These are phyloP conservation scores for Eucriotettix oculatus DNA, from an alignment of 2,888 invertebrate genomes.

Conservation along the genomic window DNA sequence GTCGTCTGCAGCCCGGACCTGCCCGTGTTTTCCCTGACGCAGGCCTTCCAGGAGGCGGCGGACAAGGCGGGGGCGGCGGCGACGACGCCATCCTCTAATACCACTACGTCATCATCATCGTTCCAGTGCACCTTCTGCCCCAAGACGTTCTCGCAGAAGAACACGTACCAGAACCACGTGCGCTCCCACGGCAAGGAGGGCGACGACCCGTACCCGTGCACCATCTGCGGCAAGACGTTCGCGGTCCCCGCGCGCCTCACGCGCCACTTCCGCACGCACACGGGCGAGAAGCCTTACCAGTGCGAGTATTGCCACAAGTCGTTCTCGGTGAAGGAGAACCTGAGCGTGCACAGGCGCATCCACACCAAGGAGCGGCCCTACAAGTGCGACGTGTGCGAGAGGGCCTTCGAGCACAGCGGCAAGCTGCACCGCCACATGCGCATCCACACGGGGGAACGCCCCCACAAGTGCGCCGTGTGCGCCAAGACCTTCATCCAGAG, in stretches of 20 bases:
- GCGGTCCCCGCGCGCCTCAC: conserved; percentile 74
- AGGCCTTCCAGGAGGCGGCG: conserved; percentile 13
- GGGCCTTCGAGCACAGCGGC: conserved; percentile 82
- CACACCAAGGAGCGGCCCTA: conserved; percentile 86
- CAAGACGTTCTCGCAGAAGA: conserved; percentile 57
- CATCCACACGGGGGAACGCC: conserved; percentile 79
- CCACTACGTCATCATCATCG: conserved; percentile 10
- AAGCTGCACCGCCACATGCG: conserved; percentile 81
- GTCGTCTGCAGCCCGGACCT: conserved; percentile 43
- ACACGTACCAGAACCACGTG: conserved; percentile 52
- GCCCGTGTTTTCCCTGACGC: conserved; percentile 24
- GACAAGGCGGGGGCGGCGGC: conserved; percentile 14
- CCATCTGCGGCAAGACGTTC: conserved; percentile 80
- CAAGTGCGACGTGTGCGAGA: conserved; percentile 72
- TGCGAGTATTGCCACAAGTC: conserved; percentile 86
- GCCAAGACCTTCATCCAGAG: conserved; percentile 83
- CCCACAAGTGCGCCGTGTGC: conserved; percentile 70
- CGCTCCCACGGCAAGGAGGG: conserved; percentile 43
- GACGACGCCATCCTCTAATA: conserved; percentile 14
- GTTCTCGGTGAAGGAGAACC: conserved; percentile 83
- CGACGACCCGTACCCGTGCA: conserved; percentile 69
- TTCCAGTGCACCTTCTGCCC: conserved; percentile 55
- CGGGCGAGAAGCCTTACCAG: conserved; percentile 78
- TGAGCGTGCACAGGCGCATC: conserved; percentile 73
- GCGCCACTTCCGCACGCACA: conserved; percentile 77